These are phyloP conservation scores for Heliconius charithonia DNA, from an alignment of 2,888 invertebrate species.

Conservation along the genomic window DNA sequence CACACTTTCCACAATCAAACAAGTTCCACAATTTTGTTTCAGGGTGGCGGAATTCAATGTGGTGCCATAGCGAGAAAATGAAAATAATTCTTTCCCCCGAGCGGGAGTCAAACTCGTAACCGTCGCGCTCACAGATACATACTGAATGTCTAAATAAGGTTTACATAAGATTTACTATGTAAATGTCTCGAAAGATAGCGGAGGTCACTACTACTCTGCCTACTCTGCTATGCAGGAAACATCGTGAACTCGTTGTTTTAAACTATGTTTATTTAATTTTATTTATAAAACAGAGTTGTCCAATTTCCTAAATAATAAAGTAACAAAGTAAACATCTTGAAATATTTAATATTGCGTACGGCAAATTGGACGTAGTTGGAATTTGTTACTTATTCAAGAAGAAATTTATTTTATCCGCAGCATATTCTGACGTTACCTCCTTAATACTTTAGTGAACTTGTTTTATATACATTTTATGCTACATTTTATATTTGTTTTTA, in stretches of 20 bases:
- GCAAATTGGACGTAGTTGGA: conserved; percentile 15
- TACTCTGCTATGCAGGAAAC: neutral
- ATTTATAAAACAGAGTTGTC: neutral
- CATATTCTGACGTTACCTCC: neutral
- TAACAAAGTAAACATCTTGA: conserved; percentile 8
- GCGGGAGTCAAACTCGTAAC: neutral
- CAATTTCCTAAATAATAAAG: neutral
- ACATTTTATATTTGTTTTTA: neutral
- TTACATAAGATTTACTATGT: neutral
- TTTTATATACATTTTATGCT: neutral
- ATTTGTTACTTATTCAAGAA: conserved; percentile 6
- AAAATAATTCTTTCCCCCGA: neutral
- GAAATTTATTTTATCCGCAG: conserved; percentile 21
- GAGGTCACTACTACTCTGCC: neutral
- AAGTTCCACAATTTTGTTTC: neutral
- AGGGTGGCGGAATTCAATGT: neutral
- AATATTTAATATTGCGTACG: conserved; percentile 22
- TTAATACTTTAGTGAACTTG: conserved; percentile 9
- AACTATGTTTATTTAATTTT: neutral
- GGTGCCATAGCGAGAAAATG: neutral
- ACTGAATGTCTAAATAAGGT: neutral
- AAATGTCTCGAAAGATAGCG: neutral
- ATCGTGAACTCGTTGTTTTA: neutral
- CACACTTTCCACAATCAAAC: neutral
- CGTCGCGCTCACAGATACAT: neutral